Conservation (phyloP, 2,113 vertebrate species). For the Pelecanoides urinatrix region DNA sequence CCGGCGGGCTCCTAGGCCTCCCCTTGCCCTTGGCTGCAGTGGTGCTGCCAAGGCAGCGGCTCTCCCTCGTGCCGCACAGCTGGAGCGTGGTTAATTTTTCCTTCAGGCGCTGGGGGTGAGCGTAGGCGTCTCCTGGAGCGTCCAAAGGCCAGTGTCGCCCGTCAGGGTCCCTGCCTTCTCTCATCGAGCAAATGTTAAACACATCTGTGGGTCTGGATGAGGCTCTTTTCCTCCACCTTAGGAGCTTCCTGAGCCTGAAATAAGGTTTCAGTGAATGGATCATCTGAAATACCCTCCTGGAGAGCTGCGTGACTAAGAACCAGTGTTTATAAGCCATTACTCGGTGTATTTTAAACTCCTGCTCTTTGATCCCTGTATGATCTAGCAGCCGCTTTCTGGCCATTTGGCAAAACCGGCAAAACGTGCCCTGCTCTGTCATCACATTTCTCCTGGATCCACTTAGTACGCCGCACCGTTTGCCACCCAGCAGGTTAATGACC, state of each 20-base stretch:
- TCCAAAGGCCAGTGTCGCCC: neutral
- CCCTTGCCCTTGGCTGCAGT: neutral
- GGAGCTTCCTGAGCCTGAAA: slow-evolving; percentile 6
- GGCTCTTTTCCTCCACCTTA: neutral
- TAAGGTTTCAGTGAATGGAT: slow-evolving; percentile 14
- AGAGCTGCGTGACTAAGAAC: neutral
- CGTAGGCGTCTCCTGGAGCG: neutral
- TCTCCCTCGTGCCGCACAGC: neutral
- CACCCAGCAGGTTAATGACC: slow-evolving; percentile 37
- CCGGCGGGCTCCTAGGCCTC: rapidly evolving
- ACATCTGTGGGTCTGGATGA: neutral
- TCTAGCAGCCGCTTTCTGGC: neutral
- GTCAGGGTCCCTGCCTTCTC: neutral
- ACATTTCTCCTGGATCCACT: slow-evolving; percentile 31
- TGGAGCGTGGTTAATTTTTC: neutral
- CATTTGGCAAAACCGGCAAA: neutral
- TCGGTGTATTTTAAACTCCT: slow-evolving; percentile 1
- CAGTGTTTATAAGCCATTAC: neutral
- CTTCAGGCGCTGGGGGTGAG: neutral
- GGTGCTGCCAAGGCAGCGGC: neutral
- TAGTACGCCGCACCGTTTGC: neutral
- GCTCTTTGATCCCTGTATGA: slow-evolving; percentile 25
- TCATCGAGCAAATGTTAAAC: neutral
- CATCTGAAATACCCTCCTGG: neutral
- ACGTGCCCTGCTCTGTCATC: neutral